Conservation (phyloP, 2,888 invertebrate genomes). For the Brassicogethes aeneus region DNA sequence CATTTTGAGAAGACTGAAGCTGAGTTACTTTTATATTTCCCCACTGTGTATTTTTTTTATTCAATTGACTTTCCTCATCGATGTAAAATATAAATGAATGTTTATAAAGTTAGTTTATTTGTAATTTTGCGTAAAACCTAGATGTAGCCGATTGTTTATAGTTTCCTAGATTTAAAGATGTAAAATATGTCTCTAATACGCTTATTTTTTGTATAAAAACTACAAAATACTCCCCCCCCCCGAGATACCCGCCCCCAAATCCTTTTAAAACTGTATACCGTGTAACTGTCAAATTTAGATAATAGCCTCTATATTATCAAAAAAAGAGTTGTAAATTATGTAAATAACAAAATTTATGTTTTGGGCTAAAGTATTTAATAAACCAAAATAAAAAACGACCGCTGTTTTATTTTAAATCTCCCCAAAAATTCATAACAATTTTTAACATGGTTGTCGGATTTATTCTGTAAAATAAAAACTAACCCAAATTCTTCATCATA, state of each 20-base stretch:
- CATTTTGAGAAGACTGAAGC: too few relatives aligned
- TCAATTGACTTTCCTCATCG: too few relatives aligned
- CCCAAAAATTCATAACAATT: too few relatives aligned
- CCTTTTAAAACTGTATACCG: conserved; percentile 20
- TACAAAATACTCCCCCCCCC: conserved; percentile 22
- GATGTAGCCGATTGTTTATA: conserved; percentile 18
- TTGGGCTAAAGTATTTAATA: conserved; percentile 29
- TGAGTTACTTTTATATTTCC: too few relatives aligned
- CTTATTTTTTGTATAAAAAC: conserved; percentile 26
- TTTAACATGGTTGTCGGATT: too few relatives aligned
- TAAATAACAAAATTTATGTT: conserved; percentile 29
- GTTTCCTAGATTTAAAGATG: conserved; percentile 15
- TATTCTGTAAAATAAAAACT: too few relatives aligned
- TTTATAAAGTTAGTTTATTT: conserved; percentile 13
- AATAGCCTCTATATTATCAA: conserved; percentile 12
- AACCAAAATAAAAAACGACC: conserved; percentile 17
- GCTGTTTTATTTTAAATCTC: too few relatives aligned
- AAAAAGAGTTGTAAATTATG: conserved; percentile 24
- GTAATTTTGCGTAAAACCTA: too few relatives aligned
- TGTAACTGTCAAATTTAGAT: conserved; percentile 17
- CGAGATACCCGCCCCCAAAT: neutral
- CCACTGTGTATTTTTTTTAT: too few relatives aligned
- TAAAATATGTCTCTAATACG: conserved; percentile 23
- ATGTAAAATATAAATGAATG: too few relatives aligned
- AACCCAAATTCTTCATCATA: too few relatives aligned